A percentile compares a stretch with the other conserved stretches of the same genome.
phyloP scores from a whole-genome alignment of 2,113 vertebrate species.

The Pholis gunnellus region DNA sequence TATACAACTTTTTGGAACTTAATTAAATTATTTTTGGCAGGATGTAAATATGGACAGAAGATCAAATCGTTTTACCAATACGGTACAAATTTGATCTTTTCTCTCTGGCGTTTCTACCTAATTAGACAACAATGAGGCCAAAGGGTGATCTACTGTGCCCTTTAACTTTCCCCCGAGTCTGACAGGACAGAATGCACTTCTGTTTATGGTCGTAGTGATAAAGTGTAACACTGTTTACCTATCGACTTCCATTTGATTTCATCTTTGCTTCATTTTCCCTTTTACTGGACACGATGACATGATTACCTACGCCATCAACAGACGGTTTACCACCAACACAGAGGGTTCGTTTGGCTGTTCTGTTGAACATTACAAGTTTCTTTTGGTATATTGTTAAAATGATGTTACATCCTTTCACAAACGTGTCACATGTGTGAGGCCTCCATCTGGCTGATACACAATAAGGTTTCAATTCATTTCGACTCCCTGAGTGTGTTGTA shows the following conservation, averaged over 20 bases:
- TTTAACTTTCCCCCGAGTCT: background rate
- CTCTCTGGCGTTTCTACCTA: background rate
- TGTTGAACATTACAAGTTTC: background rate
- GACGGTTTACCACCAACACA: background rate
- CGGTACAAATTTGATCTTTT: slow-evolving; percentile 18
- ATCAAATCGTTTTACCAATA: background rate
- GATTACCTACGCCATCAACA: slow-evolving; percentile 15
- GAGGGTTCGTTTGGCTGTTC: background rate
- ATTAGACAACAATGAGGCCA: slow-evolving; percentile 6
- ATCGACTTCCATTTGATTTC: background rate
- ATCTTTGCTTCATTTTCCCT: slow-evolving; percentile 1
- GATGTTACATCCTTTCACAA: slow-evolving; percentile 7
- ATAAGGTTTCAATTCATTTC: slow-evolving; percentile 11
- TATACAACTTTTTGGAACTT: slow-evolving; percentile 14
- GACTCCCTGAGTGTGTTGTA: slow-evolving; percentile 50
- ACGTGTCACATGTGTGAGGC: background rate
- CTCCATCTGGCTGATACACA: background rate
- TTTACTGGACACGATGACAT: slow-evolving; percentile 18
- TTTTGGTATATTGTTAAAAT: slow-evolving; percentile 20
- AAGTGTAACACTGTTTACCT: background rate
- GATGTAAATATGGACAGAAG: slow-evolving; percentile 24
- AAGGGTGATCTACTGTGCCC: slow-evolving; percentile 30
- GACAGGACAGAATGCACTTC: slow-evolving; percentile 2
- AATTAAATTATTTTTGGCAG: background rate
- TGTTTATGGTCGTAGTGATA: background rate